A percentile compares a stretch with the other conserved stretches of the same genome.
These are phyloP conservation scores for Sisyra nigra DNA, from an alignment of 2,888 invertebrate genomes.

Conservation along the genomic window DNA sequence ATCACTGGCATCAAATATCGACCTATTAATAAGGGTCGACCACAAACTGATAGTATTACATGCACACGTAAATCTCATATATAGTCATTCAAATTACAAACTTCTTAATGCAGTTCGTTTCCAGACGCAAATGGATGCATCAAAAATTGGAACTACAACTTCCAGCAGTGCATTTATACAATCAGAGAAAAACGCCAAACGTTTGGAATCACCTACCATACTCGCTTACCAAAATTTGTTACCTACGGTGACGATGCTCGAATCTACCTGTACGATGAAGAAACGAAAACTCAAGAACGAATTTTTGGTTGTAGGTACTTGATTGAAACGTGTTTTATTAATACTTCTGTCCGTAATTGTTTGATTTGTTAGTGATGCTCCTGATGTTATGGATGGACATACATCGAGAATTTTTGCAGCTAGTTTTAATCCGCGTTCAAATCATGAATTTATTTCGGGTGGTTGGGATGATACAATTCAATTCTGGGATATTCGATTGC, in stretches of 20 bases:
- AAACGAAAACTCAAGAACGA: slow-evolving; percentile 44
- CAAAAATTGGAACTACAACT: slow-evolving; percentile 52
- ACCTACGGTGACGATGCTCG: slow-evolving; percentile 47
- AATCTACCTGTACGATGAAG: slow-evolving; percentile 50
- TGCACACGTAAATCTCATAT: slow-evolving; percentile 35
- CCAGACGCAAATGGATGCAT: slow-evolving; percentile 46
- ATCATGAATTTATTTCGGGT: slow-evolving; percentile 47
- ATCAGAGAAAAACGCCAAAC: slow-evolving; percentile 49
- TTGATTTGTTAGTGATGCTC: slow-evolving; percentile 27
- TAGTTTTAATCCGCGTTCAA: slow-evolving; percentile 44
- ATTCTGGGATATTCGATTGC: slow-evolving; percentile 51
- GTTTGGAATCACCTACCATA: slow-evolving; percentile 43
- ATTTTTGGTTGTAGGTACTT: slow-evolving; percentile 39
- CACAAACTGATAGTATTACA: slow-evolving; percentile 37
- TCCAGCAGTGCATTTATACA: slow-evolving; percentile 43
- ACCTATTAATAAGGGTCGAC: slow-evolving; percentile 38
- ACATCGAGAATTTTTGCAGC: slow-evolving; percentile 45
- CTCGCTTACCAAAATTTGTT: slow-evolving; percentile 34
- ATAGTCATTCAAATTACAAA: background rate
- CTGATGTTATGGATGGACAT: slow-evolving; percentile 38
- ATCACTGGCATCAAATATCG: slow-evolving; percentile 44
- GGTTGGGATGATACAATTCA: slow-evolving; percentile 51
- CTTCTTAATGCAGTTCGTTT: background rate
- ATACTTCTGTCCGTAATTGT: background rate
- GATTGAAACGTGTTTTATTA: background rate